These are phyloP conservation scores for Urocolius indicus DNA, from an alignment of 2,113 vertebrate genomes.

Conservation along the genomic window DNA sequence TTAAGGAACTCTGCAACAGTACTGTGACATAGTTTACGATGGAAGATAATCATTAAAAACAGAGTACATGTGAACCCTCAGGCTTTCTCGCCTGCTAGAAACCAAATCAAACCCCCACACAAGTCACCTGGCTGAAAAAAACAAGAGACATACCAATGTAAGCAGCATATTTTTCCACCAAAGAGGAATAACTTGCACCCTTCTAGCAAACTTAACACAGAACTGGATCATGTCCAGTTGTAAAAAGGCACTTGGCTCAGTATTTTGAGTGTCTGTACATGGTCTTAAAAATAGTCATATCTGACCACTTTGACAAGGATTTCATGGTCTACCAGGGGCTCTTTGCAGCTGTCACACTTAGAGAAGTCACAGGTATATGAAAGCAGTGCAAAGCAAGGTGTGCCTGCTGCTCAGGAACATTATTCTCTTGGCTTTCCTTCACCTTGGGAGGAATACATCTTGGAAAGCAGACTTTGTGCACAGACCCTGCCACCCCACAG, in stretches of 20 bases:
- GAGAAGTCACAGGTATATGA: neutral
- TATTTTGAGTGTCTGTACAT: neutral
- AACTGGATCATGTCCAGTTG: neutral
- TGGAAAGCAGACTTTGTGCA: neutral
- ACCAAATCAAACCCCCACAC: neutral
- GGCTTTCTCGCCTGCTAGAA: neutral
- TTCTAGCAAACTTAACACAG: neutral
- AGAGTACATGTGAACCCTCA: accelerated
- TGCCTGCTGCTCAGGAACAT: neutral
- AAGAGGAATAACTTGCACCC: neutral
- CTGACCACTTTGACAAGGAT: neutral
- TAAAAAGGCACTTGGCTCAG: neutral
- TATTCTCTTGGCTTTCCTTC: neutral
- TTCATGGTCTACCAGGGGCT: neutral
- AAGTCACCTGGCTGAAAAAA: neutral
- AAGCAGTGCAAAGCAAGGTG: neutral
- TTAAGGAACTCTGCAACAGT: neutral
- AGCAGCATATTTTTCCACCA: neutral
- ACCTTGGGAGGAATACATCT: neutral
- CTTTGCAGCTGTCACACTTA: neutral
- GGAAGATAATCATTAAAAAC: neutral
- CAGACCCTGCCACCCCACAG: neutral
- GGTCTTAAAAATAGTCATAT: neutral
- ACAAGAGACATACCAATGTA: neutral
- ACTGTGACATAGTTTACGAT: neutral